Base-by-base conservation (phyloP, 2,797 vertebrate genomes). In the Sebastes elongatus region DNA sequence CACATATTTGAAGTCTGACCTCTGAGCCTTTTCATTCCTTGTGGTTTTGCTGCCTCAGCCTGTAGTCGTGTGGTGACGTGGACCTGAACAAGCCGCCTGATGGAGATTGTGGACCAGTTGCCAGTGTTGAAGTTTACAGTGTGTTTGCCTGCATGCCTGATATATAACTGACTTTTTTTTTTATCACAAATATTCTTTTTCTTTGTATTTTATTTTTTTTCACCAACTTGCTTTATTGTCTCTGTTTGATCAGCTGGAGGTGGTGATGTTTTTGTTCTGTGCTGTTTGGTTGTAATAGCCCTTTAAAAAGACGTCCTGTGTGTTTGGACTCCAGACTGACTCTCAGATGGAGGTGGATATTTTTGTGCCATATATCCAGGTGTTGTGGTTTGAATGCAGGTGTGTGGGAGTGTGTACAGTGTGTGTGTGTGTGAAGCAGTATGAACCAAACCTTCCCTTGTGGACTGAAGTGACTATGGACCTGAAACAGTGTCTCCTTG, bases 91-190 rank as follows among this genome's bases (percentile, higher is more conserved):
- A 89, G 88, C 61, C 38, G 80, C 90, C 85, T 89, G 90, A 78
- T 90, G 81, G 88, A 89, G 35, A 42, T 62, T 94, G 87, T 88
- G 87, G 92, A 94, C 91, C 89, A 80, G 94, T 85, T 90, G 76
- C 71, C 69, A 63, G 80, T 83, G 62, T 74, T 79, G 46, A 87
- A 92, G 92, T 96, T 94, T 95, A 95, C 95, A 94, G 86, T 94
- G 94, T 81, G 81, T 84, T 93, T 95, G 94, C 86, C 91, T 97
- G 97, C 96, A 97, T 97, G 96, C 96, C 94, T 89, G 94, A 92
- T 90, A 92, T 86, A 91, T 88, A 90, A 91, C 88, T 85, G 90
- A 87, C 64, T 0, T 18, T 46, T 46, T 46, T 64, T 76, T 82
- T 66, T 80, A 46, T 81, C 10, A 33, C 65, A n/a, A 1, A 65